A percentile compares a stretch with the other conserved stretches of the same genome.
These are phyloP conservation scores for Dilophus febrilis DNA, from an alignment of 2,888 invertebrate genomes.

Conservation along the genomic window DNA sequence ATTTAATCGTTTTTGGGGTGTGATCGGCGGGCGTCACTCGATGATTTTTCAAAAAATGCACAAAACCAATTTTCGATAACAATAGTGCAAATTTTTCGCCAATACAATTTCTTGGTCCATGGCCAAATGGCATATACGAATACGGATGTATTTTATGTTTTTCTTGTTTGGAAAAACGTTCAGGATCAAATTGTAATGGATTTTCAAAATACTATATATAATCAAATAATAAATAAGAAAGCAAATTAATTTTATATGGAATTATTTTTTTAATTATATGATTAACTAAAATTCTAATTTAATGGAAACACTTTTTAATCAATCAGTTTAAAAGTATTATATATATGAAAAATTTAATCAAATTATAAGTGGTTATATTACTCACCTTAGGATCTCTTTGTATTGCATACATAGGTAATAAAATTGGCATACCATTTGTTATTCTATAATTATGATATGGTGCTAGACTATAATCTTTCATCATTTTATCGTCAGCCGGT, in stretches of 20 bases:
- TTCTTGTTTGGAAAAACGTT: conserved; percentile 25
- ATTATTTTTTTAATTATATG: too few relatives aligned
- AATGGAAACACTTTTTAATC: too few relatives aligned
- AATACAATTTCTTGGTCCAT: conserved; percentile 28
- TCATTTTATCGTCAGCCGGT: conserved; percentile 8
- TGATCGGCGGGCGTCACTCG: conserved; percentile 18
- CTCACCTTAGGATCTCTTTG: conserved; percentile 25
- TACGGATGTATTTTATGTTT: conserved; percentile 21
- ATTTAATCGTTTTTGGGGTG: conserved; percentile 18
- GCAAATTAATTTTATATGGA: too few relatives aligned
- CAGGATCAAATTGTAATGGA: conserved; percentile 25
- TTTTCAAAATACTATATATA: conserved; percentile 21
- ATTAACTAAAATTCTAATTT: too few relatives aligned
- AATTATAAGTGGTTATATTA: too few relatives aligned
- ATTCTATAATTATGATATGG: conserved; percentile 19
- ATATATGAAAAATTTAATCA: too few relatives aligned
- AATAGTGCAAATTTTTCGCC: conserved; percentile 24
- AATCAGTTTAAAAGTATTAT: too few relatives aligned
- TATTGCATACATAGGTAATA: conserved; percentile 22
- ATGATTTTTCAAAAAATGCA: conserved; percentile 24
- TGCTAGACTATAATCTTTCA: conserved; percentile 16
- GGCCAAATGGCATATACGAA: conserved; percentile 28
- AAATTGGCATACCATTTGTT: conserved; percentile 23
- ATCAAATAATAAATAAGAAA: too few relatives aligned
- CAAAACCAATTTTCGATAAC: conserved; percentile 26